Base-by-base conservation (phyloP, 2,113 vertebrate species). In the Corythornis cristatus region DNA sequence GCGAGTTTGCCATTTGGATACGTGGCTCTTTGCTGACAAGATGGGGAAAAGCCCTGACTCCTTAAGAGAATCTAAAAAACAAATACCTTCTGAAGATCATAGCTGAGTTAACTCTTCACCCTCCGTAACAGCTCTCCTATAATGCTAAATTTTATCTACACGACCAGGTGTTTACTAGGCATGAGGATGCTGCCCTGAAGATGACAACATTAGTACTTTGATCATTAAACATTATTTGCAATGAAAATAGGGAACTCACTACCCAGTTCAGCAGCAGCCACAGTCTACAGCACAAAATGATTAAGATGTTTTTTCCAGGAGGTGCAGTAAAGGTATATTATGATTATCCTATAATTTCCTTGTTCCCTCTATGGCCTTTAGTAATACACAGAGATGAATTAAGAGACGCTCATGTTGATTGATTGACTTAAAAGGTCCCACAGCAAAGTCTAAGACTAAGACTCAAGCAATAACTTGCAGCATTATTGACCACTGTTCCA, bases 1-100 rank as follows among this genome's bases (percentile, higher is more conserved):
- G 95, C 82, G 90, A 86, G 74, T 84, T 95, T 96, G 93, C 61
- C 86, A 91, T 65, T 45, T 65, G 53, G 68, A 93, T 67, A 65
- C 3, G 25, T 8, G 56, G 33, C 29, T 28, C 42, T 57, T 46
- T 9, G 33, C 66, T 19, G 82, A 8, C 4, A 8, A 33, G 18
- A 25, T 10, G 19, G 5, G 56, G 53, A 31, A 57, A 80, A 88
- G 45, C 31, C 46, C 25, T 18, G 14, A 5, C 2, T 42, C 28
- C 56, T 45, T 26, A 16, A 8, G 5, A 17, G 25, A 80, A 31
- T 9, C 15, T 15, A 56, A 37, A 19, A 77, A 53, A 23, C 17
- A 37, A 62, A 25, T 15, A 29, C 35, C 7, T 1, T 6, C 43
- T 37, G 57, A 75, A 61, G n/a, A 22, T 3, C 54, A 15, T 2